These are phyloP conservation scores for Reticulitermes speratus DNA, from an alignment of 1,140 invertebrate genomes.

Conservation along the genomic window DNA sequence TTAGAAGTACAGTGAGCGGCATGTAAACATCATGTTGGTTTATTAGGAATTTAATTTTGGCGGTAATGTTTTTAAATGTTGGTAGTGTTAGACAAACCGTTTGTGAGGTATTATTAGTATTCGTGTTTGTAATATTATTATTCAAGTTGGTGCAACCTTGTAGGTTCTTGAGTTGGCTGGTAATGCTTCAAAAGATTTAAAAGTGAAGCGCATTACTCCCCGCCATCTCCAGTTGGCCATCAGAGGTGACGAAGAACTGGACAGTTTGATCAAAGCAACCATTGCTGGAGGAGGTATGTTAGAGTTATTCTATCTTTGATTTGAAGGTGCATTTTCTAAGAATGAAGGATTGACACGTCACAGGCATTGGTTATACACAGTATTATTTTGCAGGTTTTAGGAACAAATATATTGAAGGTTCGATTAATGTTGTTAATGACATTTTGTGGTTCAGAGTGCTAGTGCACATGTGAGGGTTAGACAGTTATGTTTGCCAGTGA, in stretches of 20 bases:
- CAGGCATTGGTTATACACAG: too few relatives aligned
- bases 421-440: too few relatives aligned
- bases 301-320: not conserved
- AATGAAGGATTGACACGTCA: too few relatives aligned
- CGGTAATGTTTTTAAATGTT: conserved; percentile 29
- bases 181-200: conserved; percentile 99
- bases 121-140: conserved; percentile 10
- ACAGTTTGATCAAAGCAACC: conserved; percentile 98
- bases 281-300: conserved; percentile 94
- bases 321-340: too few relatives aligned
- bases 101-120: not conserved
- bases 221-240: conserved; percentile 98
- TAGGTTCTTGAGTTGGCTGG: conserved; percentile 96
- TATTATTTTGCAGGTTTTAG: not conserved
- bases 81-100: not conserved
- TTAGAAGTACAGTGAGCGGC: not conserved
- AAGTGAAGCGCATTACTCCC: conserved; percentile 99
- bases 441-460: too few relatives aligned
- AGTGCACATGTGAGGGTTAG: too few relatives aligned
- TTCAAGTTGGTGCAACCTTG: not conserved
- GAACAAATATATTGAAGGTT: too few relatives aligned
- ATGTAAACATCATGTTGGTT: not conserved
- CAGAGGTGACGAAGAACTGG: conserved; percentile 98
- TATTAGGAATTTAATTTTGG: conserved; percentile 17
- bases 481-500: too few relatives aligned